Evolutionary conservation across 1,140 invertebrate genomes (phyloP).

Genomic region (Diorhabda elongata): DNA sequence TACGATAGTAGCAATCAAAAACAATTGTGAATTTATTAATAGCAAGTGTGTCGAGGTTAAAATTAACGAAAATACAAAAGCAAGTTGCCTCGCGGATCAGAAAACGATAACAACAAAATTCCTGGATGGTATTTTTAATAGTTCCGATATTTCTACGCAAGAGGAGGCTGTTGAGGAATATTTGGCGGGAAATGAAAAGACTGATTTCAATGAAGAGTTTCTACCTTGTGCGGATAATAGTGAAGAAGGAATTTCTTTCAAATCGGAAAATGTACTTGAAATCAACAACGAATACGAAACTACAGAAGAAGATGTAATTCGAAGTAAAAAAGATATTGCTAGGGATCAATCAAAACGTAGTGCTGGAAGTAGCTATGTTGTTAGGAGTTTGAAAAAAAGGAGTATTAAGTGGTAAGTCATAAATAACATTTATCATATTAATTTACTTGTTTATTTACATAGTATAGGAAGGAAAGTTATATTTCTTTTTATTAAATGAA

Average conservation of each 20-base stretch:
- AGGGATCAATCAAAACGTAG: slow-evolving; percentile 7
- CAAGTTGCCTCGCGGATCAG: background rate
- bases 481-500: too few relatives aligned
- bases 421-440: background rate
- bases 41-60: slow-evolving; percentile 30
- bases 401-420: slow-evolving; percentile 26
- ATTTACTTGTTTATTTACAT: too few relatives aligned
- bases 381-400: slow-evolving; percentile 21
- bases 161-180: slow-evolving; percentile 32
- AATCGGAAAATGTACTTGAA: slow-evolving; percentile 12
- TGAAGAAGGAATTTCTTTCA: slow-evolving; percentile 20
- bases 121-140: slow-evolving; percentile 17
- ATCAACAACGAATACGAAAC: slow-evolving; percentile 13
- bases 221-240: slow-evolving; percentile 23
- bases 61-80: slow-evolving; percentile 16
- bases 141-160: slow-evolving; percentile 16
- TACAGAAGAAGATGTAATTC: background rate
- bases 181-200: slow-evolving; percentile 31
- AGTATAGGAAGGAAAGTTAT: too few relatives aligned
- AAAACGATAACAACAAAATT: slow-evolving; percentile 13
- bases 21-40: slow-evolving; percentile 31
- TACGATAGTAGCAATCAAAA: slow-evolving; percentile 24
- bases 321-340: background rate
- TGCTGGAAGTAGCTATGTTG: slow-evolving; percentile 4
- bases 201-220: slow-evolving; percentile 21